Conservation (phyloP, 2,113 vertebrate genomes). For the Ramphastos sulfuratus region DNA sequence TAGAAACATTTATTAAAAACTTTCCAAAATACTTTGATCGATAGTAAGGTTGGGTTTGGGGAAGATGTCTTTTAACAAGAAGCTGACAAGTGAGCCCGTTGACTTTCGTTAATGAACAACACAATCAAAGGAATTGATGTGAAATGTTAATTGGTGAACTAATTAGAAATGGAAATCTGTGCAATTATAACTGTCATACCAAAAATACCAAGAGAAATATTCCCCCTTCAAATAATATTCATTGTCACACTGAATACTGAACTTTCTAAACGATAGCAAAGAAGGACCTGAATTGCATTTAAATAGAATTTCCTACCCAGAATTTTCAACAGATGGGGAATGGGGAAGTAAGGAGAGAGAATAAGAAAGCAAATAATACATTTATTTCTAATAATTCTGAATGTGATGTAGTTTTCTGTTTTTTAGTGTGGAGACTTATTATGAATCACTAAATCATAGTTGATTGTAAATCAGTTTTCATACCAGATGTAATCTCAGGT, state of each 20-base stretch:
- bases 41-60: background rate
- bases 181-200: background rate
- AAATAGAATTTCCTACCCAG: background rate
- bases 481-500: background rate
- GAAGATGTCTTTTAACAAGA: background rate
- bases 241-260: background rate
- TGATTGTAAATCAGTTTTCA: background rate
- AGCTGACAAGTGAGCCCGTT: background rate
- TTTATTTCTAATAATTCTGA: background rate
- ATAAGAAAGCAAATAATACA: background rate
- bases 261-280: background rate
- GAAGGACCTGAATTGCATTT: background rate
- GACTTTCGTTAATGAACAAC: background rate
- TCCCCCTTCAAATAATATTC: background rate
- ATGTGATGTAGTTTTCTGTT: background rate
- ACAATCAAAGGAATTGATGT: background rate
- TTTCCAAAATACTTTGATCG: background rate
- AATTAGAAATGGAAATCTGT: background rate
- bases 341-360: background rate
- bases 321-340: background rate
- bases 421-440: background rate
- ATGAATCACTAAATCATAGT: background rate
- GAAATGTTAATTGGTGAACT: background rate
- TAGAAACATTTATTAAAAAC: background rate
- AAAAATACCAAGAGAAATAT: background rate